Evolutionary conservation across 2,113 vertebrate genomes (phyloP), one percentile per base, ranked within the genome.

Genomic region (Eulemur macaco): DNA sequence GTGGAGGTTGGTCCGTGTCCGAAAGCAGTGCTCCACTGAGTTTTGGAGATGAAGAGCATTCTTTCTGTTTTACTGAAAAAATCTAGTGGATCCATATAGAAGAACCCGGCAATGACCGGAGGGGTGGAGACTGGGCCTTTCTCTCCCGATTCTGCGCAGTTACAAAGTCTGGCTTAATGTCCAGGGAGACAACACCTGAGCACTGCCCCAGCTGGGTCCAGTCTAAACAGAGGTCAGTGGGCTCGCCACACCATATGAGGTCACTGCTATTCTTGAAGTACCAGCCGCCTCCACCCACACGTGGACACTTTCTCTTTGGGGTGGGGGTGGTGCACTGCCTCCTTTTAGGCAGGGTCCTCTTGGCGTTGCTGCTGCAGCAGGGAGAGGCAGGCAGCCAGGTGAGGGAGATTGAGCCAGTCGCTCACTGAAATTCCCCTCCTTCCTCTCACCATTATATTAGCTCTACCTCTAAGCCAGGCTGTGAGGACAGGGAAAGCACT

Each of bases 401-500:
- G 27, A 82, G 21, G 42, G 12, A 64, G 76, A 60, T 0, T 8
- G 4, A 68, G 18, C 17, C 31, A 56, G 1, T 31, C 0, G 0
- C 29, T 91, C 21, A 2, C 45, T 83, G 80, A 74, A 88, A 29
- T 20, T 17, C 6, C 3, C 31, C 39, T 31, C 0, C 5, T 14
- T 3, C 20, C 15, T 42, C 27, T 29, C 15, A 21, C 8, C 5
- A 0, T 21, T 56, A 12, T 8, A 14, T 34, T 27, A 42, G 27
- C 64, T 89, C 76, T 91, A 84, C 68, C 95, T 87, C 88, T 47
- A 23, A 88, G 60, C 60, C 54, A 50, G 54, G 9, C 45, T 52
- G 20, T 77, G 68, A 73, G 66, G 77, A 54, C n/a, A 25, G 60
- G 42, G 29, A 63, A n/a, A 60, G 13, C n/a, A 25, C 29, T n/a